Evolutionary conservation across 2,797 vertebrate species (phyloP).

Genomic region (Falco rusticolus): DNA sequence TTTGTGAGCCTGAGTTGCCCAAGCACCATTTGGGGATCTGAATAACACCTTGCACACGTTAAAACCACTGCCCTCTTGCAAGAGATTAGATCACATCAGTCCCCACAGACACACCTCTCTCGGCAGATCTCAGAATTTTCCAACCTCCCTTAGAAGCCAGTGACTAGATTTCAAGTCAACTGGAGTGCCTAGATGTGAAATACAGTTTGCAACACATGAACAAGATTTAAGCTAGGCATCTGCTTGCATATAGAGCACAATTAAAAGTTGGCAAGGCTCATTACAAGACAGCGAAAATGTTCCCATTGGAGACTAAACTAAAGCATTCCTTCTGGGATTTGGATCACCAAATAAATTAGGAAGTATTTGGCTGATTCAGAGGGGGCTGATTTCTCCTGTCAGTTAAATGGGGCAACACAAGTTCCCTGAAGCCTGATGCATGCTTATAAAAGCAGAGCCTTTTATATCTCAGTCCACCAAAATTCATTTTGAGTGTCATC

Average conservation of each 20-base stretch:
- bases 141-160: background rate
- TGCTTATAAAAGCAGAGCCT: background rate
- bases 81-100: background rate
- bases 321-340: no score
- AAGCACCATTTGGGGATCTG: background rate
- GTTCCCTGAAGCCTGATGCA: background rate
- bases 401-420: background rate
- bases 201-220: background rate
- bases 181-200: background rate
- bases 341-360: background rate
- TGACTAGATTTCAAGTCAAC: background rate
- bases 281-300: background rate
- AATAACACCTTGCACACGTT: background rate
- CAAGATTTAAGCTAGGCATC: background rate
- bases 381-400: background rate
- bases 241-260: background rate
- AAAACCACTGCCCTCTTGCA: constrained; percentile 12
- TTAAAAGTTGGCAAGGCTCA: background rate
- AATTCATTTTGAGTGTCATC: background rate
- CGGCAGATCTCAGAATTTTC: background rate
- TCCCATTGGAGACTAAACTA: background rate
- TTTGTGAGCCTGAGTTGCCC: background rate
- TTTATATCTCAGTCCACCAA: background rate
- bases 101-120: background rate
- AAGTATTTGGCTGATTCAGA: background rate